phyloP scores from a whole-genome alignment of 2,113 vertebrate species.

The Paramisgurnus dabryanus region DNA sequence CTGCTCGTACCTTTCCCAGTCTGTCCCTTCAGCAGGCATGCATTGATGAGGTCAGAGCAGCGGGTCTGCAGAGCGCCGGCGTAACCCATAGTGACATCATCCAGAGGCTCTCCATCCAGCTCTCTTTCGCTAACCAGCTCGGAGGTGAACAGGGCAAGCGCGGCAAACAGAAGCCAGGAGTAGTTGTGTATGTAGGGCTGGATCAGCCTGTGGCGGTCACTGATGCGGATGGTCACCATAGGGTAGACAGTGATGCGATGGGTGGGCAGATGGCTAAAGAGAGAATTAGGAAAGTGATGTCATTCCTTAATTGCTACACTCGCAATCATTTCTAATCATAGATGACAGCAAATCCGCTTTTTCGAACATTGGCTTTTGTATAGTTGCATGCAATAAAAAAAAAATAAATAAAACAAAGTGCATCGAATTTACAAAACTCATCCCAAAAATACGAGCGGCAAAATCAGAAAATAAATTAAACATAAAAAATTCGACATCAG shows the following conservation, averaged over 20 bases:
- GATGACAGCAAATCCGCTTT: too few species aligned
- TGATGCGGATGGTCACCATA: constrained; percentile 93
- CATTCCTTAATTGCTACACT: not conserved
- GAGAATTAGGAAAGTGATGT: not conserved
- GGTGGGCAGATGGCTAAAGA: constrained; percentile 87
- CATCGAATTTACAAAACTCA: too few species aligned
- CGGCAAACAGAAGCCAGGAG: constrained; percentile 92
- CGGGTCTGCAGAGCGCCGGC: constrained; percentile 79
- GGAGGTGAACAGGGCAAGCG: constrained; percentile 88
- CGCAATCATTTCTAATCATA: too few species aligned
- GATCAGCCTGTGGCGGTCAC: constrained; percentile 91
- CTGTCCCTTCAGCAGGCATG: constrained; percentile 91
- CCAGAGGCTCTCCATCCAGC: constrained; percentile 74
- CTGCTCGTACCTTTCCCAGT: constrained; percentile 82
- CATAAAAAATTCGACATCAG: not conserved
- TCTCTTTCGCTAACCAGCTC: constrained; percentile 81
- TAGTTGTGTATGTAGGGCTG: constrained; percentile 98
- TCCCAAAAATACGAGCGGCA: too few species aligned
- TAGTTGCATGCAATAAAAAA: too few species aligned
- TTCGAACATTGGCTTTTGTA: too few species aligned
- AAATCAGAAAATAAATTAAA: too few species aligned
- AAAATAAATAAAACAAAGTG: too few species aligned
- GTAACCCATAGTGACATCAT: constrained; percentile 58
- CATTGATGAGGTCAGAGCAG: constrained; percentile 89
- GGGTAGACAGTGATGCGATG: constrained; percentile 92